Conservation (phyloP, 2,888 invertebrate species). For the Caprella mutica region DNA sequence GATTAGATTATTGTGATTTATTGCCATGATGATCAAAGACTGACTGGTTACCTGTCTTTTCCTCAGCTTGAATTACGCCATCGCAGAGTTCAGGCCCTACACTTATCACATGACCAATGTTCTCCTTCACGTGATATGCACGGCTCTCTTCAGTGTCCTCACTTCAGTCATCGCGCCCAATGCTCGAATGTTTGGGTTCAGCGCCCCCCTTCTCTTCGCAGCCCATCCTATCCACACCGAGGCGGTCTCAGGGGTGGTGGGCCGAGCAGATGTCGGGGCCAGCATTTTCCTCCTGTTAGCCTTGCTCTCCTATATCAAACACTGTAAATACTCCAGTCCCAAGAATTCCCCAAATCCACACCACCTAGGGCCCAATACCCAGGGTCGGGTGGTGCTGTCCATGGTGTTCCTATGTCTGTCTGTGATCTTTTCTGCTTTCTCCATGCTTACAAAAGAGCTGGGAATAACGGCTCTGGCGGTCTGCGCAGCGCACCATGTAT, state of each 20-base stretch:
- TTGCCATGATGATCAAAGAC: too few relatives aligned
- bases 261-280: conserved; percentile 84
- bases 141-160: conserved; percentile 42
- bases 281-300: conserved; percentile 80
- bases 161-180: conserved; percentile 37
- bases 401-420: conserved; percentile 49
- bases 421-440: conserved; percentile 55
- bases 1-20: too few relatives aligned
- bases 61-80: conserved; percentile 30
- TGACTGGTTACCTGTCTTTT: too few relatives aligned
- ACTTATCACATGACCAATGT: conserved; percentile 64
- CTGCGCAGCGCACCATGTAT: conserved; percentile 76
- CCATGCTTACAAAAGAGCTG: conserved; percentile 89
- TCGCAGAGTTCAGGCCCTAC: conserved; percentile 56
- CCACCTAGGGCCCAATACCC: not conserved
- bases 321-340: conserved; percentile 50
- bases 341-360: not conserved
- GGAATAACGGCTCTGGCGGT: conserved; percentile 83
- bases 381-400: not conserved
- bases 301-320: conserved; percentile 71
- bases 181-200: conserved; percentile 36
- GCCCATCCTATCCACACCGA: conserved; percentile 94
- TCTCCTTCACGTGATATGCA: conserved; percentile 43
- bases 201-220: conserved; percentile 61
- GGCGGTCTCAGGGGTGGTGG: conserved; percentile 90